Conservation (phyloP, 2,888 invertebrate species). For the Choristoneura rosaceana region DNA sequence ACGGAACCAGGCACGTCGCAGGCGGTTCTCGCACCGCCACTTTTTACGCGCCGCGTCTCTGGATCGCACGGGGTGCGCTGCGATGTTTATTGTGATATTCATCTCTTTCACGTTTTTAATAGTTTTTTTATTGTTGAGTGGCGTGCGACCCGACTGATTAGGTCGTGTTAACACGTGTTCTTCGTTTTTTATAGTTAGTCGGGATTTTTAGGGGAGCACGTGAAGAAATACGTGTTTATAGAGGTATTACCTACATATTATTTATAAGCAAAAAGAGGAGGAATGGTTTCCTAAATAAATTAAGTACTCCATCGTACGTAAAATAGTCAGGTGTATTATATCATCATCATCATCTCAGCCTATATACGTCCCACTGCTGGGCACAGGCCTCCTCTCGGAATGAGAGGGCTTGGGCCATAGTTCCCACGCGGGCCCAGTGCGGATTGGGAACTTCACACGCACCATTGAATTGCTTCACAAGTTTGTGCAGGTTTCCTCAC, state of each 20-base stretch:
- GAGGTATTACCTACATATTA: no score
- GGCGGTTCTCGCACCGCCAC: conserved; percentile 2
- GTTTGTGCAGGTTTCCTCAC: no score
- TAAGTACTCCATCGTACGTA: no score
- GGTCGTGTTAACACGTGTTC: conserved; percentile 74
- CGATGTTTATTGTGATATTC: conserved; percentile 71
- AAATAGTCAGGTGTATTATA: no score
- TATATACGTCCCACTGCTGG: no score
- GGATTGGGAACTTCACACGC: no score
- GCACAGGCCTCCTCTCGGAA: no score
- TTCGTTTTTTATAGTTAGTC: conserved; percentile 43
- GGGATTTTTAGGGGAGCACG: conserved; percentile 28
- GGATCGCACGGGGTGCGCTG: conserved; percentile 56
- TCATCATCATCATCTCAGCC: no score
- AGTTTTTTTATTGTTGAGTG: conserved; percentile 62
- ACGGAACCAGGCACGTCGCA: conserved; percentile 9
- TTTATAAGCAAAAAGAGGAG: not conserved
- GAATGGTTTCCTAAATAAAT: not conserved
- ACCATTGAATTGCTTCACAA: no score
- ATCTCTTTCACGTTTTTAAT: conserved; percentile 82
- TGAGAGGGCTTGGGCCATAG: no score
- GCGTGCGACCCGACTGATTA: conserved; percentile 72
- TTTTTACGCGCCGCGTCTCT: conserved; percentile 61
- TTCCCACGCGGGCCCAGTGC: no score
- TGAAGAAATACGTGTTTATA: not conserved